These are phyloP conservation scores for Furcifer pardalis DNA, from an alignment of 2,797 vertebrate species.

Conservation along the genomic window DNA sequence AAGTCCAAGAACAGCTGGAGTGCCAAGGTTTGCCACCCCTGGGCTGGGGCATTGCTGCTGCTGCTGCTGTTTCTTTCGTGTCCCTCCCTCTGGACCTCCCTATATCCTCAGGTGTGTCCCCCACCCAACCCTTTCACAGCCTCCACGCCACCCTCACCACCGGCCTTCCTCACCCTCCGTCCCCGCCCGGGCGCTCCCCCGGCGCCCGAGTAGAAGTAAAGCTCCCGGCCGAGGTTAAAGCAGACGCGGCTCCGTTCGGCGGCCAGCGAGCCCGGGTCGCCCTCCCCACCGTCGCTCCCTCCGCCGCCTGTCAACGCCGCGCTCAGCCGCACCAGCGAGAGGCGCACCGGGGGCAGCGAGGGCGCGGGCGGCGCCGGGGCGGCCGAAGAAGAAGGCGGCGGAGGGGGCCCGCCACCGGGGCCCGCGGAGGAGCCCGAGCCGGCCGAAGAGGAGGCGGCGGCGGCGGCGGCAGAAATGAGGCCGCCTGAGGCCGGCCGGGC, in stretches of 20 bases:
- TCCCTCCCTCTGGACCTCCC: too few relatives aligned
- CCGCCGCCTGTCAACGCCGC: not conserved
- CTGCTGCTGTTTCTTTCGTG: too few relatives aligned
- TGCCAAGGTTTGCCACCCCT: too few relatives aligned
- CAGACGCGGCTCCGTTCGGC: slow-evolving; percentile 89
- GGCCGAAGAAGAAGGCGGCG: not conserved
- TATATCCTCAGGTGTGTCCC: too few relatives aligned
- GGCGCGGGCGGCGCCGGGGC: slow-evolving; percentile 43
- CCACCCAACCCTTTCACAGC: not conserved
- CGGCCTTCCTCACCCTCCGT: not conserved
- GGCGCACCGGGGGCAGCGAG: slow-evolving; percentile 25
- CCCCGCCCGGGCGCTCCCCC: slow-evolving; percentile 72
- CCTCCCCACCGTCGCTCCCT: slow-evolving; percentile 62
- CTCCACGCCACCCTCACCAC: not conserved
- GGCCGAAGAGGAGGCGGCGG: not conserved
- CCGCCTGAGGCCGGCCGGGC: slow-evolving; percentile 74
- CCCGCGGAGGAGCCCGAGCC: not conserved
- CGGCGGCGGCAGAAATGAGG: slow-evolving; percentile 52
- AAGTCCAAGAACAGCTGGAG: too few relatives aligned
- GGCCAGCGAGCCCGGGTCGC: slow-evolving; percentile 66
- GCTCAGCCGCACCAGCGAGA: slow-evolving; percentile 87
- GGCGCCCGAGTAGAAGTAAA: slow-evolving; percentile 86
- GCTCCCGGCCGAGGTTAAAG: slow-evolving; percentile 91
- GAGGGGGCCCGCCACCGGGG: not conserved
- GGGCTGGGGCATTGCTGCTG: too few relatives aligned